phyloP scores from a whole-genome alignment of 1,140 invertebrate species.

The Stegodyphus dumicola region DNA sequence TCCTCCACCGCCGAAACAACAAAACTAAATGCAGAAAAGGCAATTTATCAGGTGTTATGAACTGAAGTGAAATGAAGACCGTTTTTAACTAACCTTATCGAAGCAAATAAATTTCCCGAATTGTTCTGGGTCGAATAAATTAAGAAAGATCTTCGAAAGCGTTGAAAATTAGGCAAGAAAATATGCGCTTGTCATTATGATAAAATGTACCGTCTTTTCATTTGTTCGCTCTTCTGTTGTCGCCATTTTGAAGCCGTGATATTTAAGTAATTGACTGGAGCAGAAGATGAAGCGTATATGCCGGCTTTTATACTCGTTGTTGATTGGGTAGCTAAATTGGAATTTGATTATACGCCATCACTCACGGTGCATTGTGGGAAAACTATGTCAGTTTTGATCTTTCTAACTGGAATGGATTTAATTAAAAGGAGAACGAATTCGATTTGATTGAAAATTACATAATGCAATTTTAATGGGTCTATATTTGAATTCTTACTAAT shows the following conservation, averaged over 20 bases:
- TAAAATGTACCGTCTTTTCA: background rate
- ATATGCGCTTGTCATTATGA: conserved; percentile 17
- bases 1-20: too few relatives aligned
- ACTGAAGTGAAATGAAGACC: conserved; percentile 13
- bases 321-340: conserved; percentile 31
- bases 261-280: conserved; percentile 33
- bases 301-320: background rate
- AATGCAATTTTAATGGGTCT: too few relatives aligned
- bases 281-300: conserved; percentile 31
- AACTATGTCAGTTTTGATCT: too few relatives aligned
- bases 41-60: conserved; percentile 29
- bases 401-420: too few relatives aligned
- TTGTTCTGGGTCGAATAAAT: conserved; percentile 29
- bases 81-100: conserved; percentile 25
- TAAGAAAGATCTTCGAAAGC: conserved; percentile 31
- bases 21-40: background rate
- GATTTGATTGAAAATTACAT: too few relatives aligned
- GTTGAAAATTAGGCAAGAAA: conserved; percentile 23
- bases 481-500: too few relatives aligned
- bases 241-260: conserved; percentile 9
- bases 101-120: conserved; percentile 22
- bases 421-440: too few relatives aligned
- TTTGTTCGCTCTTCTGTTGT: background rate
- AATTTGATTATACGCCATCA: conserved; percentile 28
- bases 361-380: background rate